Base-by-base conservation (phyloP, 1,140 invertebrate genomes). In the Drosophila navojoa region DNA sequence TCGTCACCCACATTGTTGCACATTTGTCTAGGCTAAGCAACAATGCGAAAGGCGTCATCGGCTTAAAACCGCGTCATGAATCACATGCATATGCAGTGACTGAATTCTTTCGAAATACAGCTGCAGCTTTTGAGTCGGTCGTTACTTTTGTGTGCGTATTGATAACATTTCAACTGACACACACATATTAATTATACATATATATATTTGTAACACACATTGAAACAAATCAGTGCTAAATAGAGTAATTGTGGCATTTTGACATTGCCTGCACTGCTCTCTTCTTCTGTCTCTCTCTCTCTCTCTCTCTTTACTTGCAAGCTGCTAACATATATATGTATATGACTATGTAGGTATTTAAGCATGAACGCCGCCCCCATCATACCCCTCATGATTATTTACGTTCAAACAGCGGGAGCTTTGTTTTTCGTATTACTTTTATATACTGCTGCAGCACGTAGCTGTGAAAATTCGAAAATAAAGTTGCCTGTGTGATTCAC, bases 401-500 rank as follows among this genome's bases (percentile, higher is more conserved):
- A 19, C 49, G 5, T 27, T 45, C 7, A 58, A 50, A 35, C 76
- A 79, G 66, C 70, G 63, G 70, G 59, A 77, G 63, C 69, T 70
- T 71, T 74, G 71, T 59, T 73, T 47, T 61, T 60, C 53, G 38
- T 38, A n/a, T 54, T 49, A 22, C 25, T 55, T 29, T 63, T 77
- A 42, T 75, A 10, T 35, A 10, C 29, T 59, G 49, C 71, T 68
- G 50, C 66, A 71, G 73, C 74, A 85, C 53, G 58, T 76, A 81
- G 69, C 59, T 76, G 79, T 76, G 71, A 84, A 81, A 79, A 77
- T 77, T 77, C 66, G 44, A 74, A 78, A 74, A 78, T 67, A 76
- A 86, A 72, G 71, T 78, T 68, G 73, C n/a, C 19, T 62, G 71
- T 49, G 68, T 86, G 81, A 86, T 76, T 86, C 82, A 86, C 76